Evolutionary conservation across 2,113 vertebrate genomes (phyloP), one percentile per base, ranked within the genome.

Genomic region (Oceanodroma tethys): DNA sequence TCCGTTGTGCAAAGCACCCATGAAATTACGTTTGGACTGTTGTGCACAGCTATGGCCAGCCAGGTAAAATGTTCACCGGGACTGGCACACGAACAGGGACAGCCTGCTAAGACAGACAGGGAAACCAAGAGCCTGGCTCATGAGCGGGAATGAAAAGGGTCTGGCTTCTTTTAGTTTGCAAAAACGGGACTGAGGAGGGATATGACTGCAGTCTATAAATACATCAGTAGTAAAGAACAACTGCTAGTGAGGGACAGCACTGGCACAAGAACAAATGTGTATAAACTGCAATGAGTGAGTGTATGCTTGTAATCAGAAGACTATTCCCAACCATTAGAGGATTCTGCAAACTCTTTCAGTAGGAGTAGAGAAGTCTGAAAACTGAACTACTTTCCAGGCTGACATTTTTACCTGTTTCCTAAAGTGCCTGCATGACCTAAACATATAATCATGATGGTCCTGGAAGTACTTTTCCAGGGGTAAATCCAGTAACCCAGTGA

Each of bases 1-100:
- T 80, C 23, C 2, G 0, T 14, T 1, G 1, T 38, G 21, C 15
- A 53, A 83, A 78, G 40, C 7, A 58, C 7, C 1, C 2, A 5
- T 17, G 34, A 59, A 63, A 62, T 43, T 34, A 15, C 12, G 4
- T 42, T 59, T 32, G 68, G 29, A 42, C 13, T 21, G 7, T 7
- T 14, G 42, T 50, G 16, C 38, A 29, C 27, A 40, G 10, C 11
- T 40, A 13, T 5, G 7, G 34, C 13, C 9, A 40, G 7, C 7
- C 63, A 32, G 26, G 6, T 17, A 55, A 43, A 60, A 62, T 1
- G 8, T 60, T 86, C 36, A 36, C 14, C 4, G 2, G 7, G 18
- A 32, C 45, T 40, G 29, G 75, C 18, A 43, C 2, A 3, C 8
- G 30, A 56, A 27, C 3, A 73, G 10, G 15, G 42, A 25, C 27